phyloP scores from a whole-genome alignment of 2,113 vertebrate species.

The Psittacula cyanocephala region DNA sequence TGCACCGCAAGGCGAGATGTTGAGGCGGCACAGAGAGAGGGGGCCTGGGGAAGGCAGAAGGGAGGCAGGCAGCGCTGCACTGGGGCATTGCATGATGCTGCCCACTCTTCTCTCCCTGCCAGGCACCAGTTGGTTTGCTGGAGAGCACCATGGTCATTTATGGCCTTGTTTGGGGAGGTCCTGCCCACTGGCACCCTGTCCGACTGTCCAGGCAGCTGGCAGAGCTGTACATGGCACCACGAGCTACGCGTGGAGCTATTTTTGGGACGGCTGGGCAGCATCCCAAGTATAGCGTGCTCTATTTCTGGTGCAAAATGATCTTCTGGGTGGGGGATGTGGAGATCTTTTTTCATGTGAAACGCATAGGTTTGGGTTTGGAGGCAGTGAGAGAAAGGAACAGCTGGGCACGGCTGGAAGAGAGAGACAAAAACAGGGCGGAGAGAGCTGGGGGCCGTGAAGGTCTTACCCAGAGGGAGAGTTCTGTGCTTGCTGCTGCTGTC shows the following conservation, averaged over 20 bases:
- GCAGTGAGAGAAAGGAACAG: constrained; percentile 9
- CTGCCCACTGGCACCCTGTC: constrained; percentile 21
- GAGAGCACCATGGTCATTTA: constrained; percentile 64
- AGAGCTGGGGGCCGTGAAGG: background rate
- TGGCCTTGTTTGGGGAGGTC: constrained; percentile 39
- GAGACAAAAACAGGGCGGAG: background rate
- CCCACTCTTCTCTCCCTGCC: background rate
- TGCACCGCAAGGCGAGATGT: background rate
- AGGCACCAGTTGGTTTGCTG: background rate
- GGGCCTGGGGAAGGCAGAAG: background rate
- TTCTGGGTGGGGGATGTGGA: constrained; percentile 62
- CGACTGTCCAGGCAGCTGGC: constrained; percentile 29
- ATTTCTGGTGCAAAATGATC: constrained; percentile 71
- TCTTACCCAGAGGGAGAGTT: background rate
- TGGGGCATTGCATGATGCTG: background rate
- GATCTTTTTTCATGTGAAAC: constrained; percentile 44
- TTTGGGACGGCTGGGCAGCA: constrained; percentile 65
- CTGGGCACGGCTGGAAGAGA: constrained; percentile 1
- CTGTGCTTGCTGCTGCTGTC: background rate
- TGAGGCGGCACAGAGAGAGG: background rate
- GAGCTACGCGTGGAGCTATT: constrained; percentile 63
- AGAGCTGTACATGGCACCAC: constrained; percentile 31
- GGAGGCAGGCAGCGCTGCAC: background rate
- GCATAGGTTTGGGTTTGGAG: constrained; percentile 24
- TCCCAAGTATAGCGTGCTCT: constrained; percentile 67